Percentiles rank a stretch among this genome's conserved stretches.
Conservation (phyloP, 1,140 invertebrate genomes). For the Adoxophyes honmai region DNA sequence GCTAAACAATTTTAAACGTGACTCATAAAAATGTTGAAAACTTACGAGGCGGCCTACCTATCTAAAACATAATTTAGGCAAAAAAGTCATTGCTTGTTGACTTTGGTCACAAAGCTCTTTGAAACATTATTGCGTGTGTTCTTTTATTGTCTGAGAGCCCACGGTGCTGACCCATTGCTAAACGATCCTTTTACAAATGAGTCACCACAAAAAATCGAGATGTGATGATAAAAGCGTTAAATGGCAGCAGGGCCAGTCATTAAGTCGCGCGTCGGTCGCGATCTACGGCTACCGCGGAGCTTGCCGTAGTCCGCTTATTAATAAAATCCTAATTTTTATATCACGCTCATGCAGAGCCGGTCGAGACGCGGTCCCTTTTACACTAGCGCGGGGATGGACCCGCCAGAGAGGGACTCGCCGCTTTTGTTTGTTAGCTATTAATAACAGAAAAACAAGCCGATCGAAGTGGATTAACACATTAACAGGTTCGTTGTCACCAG, state of each 20-base stretch:
- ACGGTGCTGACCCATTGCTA: slow-evolving; percentile 14
- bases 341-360: slow-evolving; percentile 15
- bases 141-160: background rate
- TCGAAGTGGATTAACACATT: slow-evolving; percentile 71
- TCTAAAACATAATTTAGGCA: too few species aligned
- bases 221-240: background rate
- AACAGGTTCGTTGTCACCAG: slow-evolving; percentile 54
- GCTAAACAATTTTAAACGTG: too few species aligned
- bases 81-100: too few species aligned
- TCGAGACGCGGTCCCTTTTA: slow-evolving; percentile 18
- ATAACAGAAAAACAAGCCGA: slow-evolving; percentile 61
- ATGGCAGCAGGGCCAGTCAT: background rate
- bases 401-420: slow-evolving; percentile 29
- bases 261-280: background rate
- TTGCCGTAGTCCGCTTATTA: slow-evolving; percentile 26
- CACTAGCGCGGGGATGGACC: slow-evolving; percentile 6
- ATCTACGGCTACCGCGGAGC: slow-evolving; percentile 14
- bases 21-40: too few species aligned
- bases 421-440: slow-evolving; percentile 58
- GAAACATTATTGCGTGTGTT: too few species aligned
- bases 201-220: slow-evolving; percentile 10
- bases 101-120: too few species aligned
- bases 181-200: slow-evolving; percentile 24
- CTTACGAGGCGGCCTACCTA: too few species aligned
- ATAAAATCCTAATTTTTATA: slow-evolving; percentile 36